Percentiles rank a stretch among this genome's conserved stretches.
Conservation (phyloP, 2,888 invertebrate species). For the Zygogramma bicolorata region DNA sequence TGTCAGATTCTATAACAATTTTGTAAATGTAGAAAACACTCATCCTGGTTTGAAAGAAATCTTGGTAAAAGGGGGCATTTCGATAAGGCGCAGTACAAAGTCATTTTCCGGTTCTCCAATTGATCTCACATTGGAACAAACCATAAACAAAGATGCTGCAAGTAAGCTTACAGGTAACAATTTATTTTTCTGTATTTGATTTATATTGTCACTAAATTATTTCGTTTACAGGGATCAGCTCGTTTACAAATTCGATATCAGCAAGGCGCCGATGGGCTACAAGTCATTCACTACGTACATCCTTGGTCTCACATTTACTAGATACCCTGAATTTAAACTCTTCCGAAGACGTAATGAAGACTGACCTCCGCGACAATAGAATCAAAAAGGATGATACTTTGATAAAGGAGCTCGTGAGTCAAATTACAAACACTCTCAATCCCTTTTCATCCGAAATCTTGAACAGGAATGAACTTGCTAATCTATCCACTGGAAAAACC, state of each 20-base stretch:
- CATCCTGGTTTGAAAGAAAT: conserved; percentile 20
- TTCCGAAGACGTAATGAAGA: conserved; percentile 16
- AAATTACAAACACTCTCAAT: neutral
- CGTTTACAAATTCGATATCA: conserved; percentile 22
- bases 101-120: conserved; percentile 23
- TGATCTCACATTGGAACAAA: conserved; percentile 25
- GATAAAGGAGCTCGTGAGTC: neutral
- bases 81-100: conserved; percentile 23
- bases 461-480: neutral
- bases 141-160: neutral
- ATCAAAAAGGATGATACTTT: conserved; percentile 12
- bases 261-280: conserved; percentile 33
- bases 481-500: conserved; percentile 13
- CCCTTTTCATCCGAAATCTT: neutral
- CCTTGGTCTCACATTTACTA: conserved; percentile 12
- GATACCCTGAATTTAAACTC: conserved; percentile 17
- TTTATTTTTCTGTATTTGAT: neutral
- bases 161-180: neutral
- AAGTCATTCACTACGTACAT: conserved; percentile 21
- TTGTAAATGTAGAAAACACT: conserved; percentile 27
- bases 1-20: conserved; percentile 21
- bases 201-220: neutral
- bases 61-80: conserved; percentile 15
- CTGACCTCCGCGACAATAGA: conserved; percentile 4
- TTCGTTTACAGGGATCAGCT: neutral